phyloP scores from a whole-genome alignment of 2,888 invertebrate species.

The Spodoptera exigua region DNA sequence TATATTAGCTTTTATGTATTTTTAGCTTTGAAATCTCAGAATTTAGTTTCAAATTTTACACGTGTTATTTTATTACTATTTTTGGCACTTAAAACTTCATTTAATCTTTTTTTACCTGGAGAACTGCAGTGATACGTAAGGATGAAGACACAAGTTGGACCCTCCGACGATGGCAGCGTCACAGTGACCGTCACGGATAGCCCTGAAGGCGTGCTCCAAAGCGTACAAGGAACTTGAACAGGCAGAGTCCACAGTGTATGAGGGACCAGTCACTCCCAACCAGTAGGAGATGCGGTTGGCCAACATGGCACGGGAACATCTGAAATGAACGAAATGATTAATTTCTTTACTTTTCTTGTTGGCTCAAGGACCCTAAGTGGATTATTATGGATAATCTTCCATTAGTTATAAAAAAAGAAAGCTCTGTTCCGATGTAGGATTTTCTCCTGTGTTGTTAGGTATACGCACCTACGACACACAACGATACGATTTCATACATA shows the following conservation, averaged over 20 bases:
- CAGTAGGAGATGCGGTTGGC: conserved; percentile 97
- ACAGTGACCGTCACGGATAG: conserved; percentile 94
- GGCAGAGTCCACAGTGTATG: conserved; percentile 96
- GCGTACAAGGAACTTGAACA: conserved; percentile 98
- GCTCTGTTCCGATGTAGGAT: too few relatives aligned
- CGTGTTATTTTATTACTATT: too few relatives aligned
- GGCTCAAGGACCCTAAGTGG: not conserved
- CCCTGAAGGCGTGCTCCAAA: conserved; percentile 94
- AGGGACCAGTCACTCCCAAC: conserved; percentile 96
- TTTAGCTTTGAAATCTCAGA: too few relatives aligned
- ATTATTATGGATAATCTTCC: too few relatives aligned
- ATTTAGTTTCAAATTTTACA: too few relatives aligned
- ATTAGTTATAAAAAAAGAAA: too few relatives aligned
- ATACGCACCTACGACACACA: too few relatives aligned
- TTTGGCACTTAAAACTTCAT: too few relatives aligned
- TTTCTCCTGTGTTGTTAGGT: too few relatives aligned
- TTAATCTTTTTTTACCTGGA: conserved; percentile 85
- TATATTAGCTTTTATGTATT: too few relatives aligned
- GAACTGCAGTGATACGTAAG: conserved; percentile 96
- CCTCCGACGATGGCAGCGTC: conserved; percentile 97
- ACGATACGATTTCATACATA: too few relatives aligned
- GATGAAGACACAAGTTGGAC: conserved; percentile 95
- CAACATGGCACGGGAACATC: conserved; percentile 97
- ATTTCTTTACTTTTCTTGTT: not conserved
- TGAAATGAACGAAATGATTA: conserved; percentile 55